Evolutionary conservation across 2,888 invertebrate species (phyloP).

Genomic region (Agriotes lineatus): DNA sequence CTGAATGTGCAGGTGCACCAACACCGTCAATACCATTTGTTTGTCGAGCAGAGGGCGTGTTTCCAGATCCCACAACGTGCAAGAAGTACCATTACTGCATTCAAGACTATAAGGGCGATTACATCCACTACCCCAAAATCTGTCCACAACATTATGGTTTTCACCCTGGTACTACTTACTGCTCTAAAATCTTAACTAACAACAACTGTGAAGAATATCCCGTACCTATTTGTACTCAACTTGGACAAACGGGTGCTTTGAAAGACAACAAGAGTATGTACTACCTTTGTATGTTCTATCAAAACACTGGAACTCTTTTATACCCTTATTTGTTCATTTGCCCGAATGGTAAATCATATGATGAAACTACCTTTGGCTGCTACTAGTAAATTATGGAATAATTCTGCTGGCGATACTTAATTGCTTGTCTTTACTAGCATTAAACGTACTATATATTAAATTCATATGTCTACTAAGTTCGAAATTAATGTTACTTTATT

Average conservation of each 20-base stretch:
- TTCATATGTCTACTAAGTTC: no score
- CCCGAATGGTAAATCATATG: no score
- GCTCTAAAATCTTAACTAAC: neutral
- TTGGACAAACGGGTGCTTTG: constrained; percentile 27
- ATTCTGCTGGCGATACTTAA: no score
- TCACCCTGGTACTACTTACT: neutral
- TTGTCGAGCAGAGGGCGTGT: neutral
- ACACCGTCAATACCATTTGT: neutral
- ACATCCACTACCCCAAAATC: no score
- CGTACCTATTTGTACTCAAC: constrained; percentile 22
- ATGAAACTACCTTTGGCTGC: no score
- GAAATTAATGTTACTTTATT: no score
- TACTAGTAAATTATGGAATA: no score
- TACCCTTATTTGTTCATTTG: no score
- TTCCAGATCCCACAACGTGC: constrained; percentile 22
- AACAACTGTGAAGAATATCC: neutral
- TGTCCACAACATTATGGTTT: no score
- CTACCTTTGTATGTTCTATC: constrained; percentile 42
- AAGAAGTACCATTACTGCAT: constrained; percentile 22
- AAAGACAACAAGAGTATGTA: constrained; percentile 27
- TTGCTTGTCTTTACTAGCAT: no score
- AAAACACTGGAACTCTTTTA: no score
- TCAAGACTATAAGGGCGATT: neutral
- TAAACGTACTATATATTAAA: no score
- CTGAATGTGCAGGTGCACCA: neutral